Evolutionary conservation across 1,140 invertebrate genomes (phyloP).

Genomic region (Platyscapa corneri): DNA sequence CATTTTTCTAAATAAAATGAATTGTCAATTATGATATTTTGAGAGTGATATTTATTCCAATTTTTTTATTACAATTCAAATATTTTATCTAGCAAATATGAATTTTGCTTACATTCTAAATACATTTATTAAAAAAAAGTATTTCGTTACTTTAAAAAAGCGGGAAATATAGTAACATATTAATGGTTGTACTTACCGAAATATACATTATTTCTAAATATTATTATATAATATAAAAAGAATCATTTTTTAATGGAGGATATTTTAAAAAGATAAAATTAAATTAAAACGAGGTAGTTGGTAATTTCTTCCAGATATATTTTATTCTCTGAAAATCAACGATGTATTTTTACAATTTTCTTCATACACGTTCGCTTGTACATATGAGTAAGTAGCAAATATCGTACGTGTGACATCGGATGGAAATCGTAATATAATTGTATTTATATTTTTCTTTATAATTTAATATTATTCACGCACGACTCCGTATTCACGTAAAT

Average conservation of each 20-base stretch:
- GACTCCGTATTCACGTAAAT: background rate
- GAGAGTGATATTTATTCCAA: no score
- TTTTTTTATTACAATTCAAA: no score
- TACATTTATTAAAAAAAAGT: no score
- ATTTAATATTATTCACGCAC: slow-evolving; percentile 1
- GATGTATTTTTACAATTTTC: slow-evolving; percentile 51
- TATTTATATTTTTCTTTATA: slow-evolving; percentile 20
- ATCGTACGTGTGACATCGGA: slow-evolving; percentile 23
- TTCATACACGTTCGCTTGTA: slow-evolving; percentile 33
- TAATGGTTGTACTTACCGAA: no score
- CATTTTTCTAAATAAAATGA: no score
- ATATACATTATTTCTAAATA: no score
- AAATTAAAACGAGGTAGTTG: slow-evolving; percentile 29
- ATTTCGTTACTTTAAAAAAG: no score
- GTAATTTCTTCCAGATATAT: slow-evolving; percentile 47
- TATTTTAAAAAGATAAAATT: slow-evolving; percentile 21
- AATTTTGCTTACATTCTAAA: no score
- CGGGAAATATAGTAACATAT: no score
- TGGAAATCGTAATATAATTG: slow-evolving; percentile 14
- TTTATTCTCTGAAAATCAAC: slow-evolving; percentile 59
- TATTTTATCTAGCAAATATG: no score
- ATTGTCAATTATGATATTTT: no score
- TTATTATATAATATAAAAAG: no score
- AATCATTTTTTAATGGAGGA: slow-evolving; percentile 18
- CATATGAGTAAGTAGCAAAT: slow-evolving; percentile 34